Percentiles rank a stretch among this genome's conserved stretches.
Evolutionary conservation across 2,113 vertebrate genomes (phyloP).

Genomic region (Ariopsis seemanni): DNA sequence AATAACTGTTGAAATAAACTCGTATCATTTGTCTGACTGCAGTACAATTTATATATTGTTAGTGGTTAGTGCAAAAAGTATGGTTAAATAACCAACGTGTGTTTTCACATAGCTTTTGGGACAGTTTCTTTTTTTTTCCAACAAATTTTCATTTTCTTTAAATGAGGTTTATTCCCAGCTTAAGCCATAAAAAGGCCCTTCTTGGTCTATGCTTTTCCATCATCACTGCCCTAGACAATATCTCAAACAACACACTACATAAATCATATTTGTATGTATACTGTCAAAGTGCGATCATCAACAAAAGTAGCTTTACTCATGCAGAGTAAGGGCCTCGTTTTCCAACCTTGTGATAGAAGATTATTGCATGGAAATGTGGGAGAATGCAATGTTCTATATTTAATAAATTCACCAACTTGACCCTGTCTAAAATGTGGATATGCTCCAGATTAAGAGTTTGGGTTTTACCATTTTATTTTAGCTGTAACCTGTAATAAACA

Average conservation of each 20-base stretch:
- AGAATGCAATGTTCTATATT: background rate
- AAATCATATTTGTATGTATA: background rate
- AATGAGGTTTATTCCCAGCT: background rate
- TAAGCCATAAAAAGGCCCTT: background rate
- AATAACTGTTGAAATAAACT: background rate
- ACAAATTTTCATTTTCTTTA: too few species aligned
- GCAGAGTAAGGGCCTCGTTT: background rate
- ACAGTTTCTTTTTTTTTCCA: too few species aligned
- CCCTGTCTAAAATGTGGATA: background rate
- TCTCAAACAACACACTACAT: background rate
- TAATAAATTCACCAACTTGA: background rate
- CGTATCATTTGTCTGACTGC: background rate
- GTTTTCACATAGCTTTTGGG: too few species aligned
- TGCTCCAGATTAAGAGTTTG: background rate
- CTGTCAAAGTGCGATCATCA: background rate
- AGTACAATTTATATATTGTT: background rate
- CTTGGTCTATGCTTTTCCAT: background rate
- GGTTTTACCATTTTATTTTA: background rate
- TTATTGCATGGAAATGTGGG: background rate
- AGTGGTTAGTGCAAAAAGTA: background rate
- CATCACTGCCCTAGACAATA: background rate
- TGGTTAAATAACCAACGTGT: too few species aligned
- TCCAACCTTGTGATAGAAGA: background rate
- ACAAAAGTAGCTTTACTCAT: background rate
- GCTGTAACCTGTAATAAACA: background rate